phyloP scores from a whole-genome alignment of 1,140 invertebrate species.

The Solenopsis invicta region DNA sequence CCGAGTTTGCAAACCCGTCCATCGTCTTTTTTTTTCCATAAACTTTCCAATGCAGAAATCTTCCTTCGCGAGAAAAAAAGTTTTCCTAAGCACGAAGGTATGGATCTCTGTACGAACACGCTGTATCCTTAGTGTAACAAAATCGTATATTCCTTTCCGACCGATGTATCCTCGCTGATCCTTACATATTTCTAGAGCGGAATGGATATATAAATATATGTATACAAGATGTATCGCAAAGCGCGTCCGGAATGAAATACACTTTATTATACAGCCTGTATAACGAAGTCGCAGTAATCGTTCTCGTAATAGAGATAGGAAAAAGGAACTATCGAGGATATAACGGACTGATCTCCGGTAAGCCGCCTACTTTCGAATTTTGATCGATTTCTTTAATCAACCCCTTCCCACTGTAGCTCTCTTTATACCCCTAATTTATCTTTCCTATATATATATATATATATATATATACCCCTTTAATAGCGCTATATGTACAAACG shows the following conservation, averaged over 20 bases:
- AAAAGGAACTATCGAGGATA: constrained; percentile 78
- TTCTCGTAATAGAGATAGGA: constrained; percentile 69
- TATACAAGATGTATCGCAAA: constrained; percentile 49
- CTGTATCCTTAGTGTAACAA: constrained; percentile 21
- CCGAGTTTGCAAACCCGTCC: neutral
- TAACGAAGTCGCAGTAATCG: constrained; percentile 49
- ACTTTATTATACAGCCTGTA: constrained; percentile 41
- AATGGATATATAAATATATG: constrained; percentile 68
- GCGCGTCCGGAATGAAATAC: neutral
- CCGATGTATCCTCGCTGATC: constrained; percentile 51
- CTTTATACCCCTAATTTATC: constrained; percentile 19
- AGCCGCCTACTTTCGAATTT: constrained; percentile 49
- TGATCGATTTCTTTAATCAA: constrained; percentile 41
- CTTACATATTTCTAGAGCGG: constrained; percentile 63
- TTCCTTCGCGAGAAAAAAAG: neutral
- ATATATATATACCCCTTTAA: constrained; percentile 22
- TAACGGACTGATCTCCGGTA: constrained; percentile 65
- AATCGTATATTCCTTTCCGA: constrained; percentile 20
- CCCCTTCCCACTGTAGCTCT: neutral
- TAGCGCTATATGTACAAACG: constrained; percentile 60
- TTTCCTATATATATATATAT: constrained; percentile 13
- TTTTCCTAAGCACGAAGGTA: neutral
- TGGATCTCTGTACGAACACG: neutral
- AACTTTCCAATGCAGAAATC: neutral
- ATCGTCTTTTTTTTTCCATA: neutral